Evolutionary conservation across 2,113 vertebrate species (phyloP).

Genomic region (Lophochroa leadbeateri): DNA sequence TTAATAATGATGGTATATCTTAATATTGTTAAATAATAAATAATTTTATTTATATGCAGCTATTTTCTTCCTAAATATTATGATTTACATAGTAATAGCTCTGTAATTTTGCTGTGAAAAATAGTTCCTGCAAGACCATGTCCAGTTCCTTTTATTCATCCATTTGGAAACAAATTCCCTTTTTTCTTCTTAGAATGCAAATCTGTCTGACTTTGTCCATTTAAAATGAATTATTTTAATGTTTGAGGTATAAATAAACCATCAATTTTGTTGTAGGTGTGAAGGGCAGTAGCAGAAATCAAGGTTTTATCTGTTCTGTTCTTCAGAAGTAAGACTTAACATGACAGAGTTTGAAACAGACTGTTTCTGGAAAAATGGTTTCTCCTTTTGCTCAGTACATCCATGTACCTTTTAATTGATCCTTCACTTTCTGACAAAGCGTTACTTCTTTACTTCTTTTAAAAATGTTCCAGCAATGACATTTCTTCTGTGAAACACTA

Average conservation of each 20-base stretch:
- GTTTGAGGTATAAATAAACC: not conserved
- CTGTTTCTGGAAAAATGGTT: not conserved
- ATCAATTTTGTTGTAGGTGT: not conserved
- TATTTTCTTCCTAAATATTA: not conserved
- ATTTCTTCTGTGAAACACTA: not conserved
- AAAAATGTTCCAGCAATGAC: not conserved
- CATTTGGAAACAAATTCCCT: not conserved
- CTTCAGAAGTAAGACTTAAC: not conserved
- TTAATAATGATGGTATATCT: not conserved
- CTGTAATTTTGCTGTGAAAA: not conserved
- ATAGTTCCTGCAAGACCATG: not conserved
- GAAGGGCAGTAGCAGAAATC: not conserved
- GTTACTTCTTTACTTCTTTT: not conserved
- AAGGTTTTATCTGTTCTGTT: not conserved
- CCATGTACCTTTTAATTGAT: not conserved
- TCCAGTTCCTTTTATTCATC: not conserved
- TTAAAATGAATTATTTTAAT: not conserved
- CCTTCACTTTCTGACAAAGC: not conserved
- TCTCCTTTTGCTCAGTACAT: not conserved
- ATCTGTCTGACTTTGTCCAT: not conserved
- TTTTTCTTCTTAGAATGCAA: not conserved
- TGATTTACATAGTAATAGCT: not conserved
- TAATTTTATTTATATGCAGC: not conserved
- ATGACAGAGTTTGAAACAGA: not conserved
- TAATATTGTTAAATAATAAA: not conserved